Percentiles rank a stretch among this genome's conserved stretches.
Evolutionary conservation across 92 coral and sea anemone genomes (phyloP).

Genomic region (Porites divaricata): DNA sequence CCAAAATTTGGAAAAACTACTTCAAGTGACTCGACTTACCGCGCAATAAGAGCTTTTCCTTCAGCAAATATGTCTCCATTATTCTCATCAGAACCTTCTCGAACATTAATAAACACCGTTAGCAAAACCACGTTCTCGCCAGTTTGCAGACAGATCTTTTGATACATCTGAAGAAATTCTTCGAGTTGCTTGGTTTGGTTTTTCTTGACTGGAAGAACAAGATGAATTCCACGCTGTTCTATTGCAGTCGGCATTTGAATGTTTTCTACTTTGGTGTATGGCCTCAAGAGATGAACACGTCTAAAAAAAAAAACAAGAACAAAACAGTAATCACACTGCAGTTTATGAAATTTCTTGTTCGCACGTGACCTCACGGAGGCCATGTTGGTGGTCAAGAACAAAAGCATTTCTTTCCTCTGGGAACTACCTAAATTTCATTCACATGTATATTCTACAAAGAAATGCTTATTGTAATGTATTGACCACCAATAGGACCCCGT

Average conservation of each 20-base stretch:
- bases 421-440: no score
- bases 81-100: slow-evolving; percentile 54
- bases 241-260: slow-evolving; percentile 93
- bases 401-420: no score
- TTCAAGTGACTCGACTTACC: slow-evolving; percentile 48
- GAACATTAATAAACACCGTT: slow-evolving; percentile 90
- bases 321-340: neutral
- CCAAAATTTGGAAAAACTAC: neutral
- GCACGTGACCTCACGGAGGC: no score
- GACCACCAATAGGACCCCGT: no score
- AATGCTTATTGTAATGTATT: no score
- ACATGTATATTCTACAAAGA: no score
- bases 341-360: no score
- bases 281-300: slow-evolving; percentile 93
- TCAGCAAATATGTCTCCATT: slow-evolving; percentile 68
- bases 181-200: slow-evolving; percentile 70
- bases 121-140: slow-evolving; percentile 96
- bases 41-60: slow-evolving; percentile 85
- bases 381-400: no score
- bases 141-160: slow-evolving; percentile 89
- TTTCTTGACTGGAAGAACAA: slow-evolving; percentile 86
- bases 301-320: no score
- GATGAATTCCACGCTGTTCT: slow-evolving; percentile 93
- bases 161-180: slow-evolving; percentile 88
- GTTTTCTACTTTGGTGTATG: slow-evolving; percentile 92